A percentile compares a stretch with the other conserved stretches of the same genome.
phyloP scores from a whole-genome alignment of 2,797 vertebrate genomes.

The Clarias platycephalus region DNA sequence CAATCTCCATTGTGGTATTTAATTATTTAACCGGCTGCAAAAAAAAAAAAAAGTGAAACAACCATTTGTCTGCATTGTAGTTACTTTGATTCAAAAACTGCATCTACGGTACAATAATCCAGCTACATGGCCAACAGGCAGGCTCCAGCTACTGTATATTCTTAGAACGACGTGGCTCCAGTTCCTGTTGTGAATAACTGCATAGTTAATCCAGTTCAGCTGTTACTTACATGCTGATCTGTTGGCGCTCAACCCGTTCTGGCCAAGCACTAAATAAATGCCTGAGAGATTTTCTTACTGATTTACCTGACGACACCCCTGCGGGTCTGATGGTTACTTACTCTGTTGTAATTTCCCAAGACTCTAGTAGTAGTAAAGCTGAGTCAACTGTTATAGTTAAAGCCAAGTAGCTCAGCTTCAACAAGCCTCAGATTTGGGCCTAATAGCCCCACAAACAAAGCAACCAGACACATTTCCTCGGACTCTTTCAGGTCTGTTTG shows the following conservation, averaged over 20 bases:
- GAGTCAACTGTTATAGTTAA: constrained; percentile 1
- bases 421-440: constrained; percentile 60
- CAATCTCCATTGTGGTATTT: not conserved
- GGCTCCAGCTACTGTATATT: constrained; percentile 5
- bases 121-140: constrained; percentile 2
- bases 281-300: constrained; percentile 24
- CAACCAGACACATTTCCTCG: constrained; percentile 29
- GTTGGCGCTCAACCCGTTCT: constrained; percentile 26
- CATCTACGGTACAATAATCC: not conserved
- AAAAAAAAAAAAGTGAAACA: not conserved
- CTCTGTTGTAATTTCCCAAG: constrained; percentile 8
- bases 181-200: constrained; percentile 22
- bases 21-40: not conserved
- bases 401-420: constrained; percentile 42
- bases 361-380: not conserved
- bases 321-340: not conserved
- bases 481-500: constrained; percentile 56
- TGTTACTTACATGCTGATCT: constrained; percentile 35
- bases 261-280: constrained; percentile 31
- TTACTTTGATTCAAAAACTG: not conserved
- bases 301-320: constrained; percentile 20
- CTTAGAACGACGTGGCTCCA: constrained; percentile 7
- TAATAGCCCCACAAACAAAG: constrained; percentile 69
- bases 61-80: not conserved
- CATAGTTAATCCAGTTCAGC: constrained; percentile 37